Base-by-base conservation (phyloP, 2,113 vertebrate genomes). In the Callospermophilus lateralis region DNA sequence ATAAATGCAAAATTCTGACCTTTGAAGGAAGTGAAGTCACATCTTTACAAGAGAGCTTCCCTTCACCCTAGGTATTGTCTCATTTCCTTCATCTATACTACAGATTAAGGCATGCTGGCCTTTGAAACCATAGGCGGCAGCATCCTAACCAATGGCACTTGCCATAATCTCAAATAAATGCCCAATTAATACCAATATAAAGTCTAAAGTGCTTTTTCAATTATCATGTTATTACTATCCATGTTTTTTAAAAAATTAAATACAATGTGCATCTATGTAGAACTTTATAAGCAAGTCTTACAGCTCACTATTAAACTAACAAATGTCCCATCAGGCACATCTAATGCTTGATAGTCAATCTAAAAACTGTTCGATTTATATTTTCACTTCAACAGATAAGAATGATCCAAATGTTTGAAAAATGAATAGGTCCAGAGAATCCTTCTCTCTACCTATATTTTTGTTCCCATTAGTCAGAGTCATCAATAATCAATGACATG, bases 21-120 rank as follows among this genome's bases (percentile, higher is more conserved):
- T 91, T 93, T 93, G 61, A 65, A 94, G n/a, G 70, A 94, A 96
- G 96, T 11, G 2, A n/a, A 96, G 90, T n/a, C 68, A 94, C 28
- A 30, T 84, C 92, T 90, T 83, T 74, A 91, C 68, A 73, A 96
- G 53, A 70, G 74, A 13, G 78, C 61, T 90, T 37, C 90, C 80
- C 34, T 88, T 93, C 39, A 26, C 0, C 0, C 5, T 42, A 96
- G 17, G 39, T 79, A 87, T 42, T 68, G 19, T 95, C 45, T 95
- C 89, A 77, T 34, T 78, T 93, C 53, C 28, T 85, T 90, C 28
- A 76, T 45, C 34, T 58, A 22, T 51, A 34, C 9, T 11, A 89
- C 13, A 37, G 34, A 96, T 63, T 86, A 4, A 6, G 22, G 72
- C 30, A 63, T 28, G 42, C 5, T 58, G 72, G 79, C 37, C 58